Evolutionary conservation across 1,140 invertebrate genomes (phyloP).

Genomic region (Nasonia vitripennis): DNA sequence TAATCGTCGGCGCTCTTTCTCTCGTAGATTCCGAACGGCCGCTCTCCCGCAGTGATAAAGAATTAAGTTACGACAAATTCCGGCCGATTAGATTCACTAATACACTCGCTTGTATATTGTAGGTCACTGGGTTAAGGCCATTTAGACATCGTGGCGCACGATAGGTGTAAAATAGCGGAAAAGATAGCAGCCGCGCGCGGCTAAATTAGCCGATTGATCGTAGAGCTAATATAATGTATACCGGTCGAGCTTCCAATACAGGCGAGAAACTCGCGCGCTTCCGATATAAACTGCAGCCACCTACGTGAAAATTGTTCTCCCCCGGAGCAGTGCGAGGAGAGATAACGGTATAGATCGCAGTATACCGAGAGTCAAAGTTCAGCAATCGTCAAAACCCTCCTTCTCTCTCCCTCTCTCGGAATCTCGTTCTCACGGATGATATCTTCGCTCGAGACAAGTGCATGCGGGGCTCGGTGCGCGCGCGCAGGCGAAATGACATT

Average conservation of each 20-base stretch:
- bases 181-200: too few relatives aligned
- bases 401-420: neutral
- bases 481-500: conserved; percentile 4
- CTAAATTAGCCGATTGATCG: neutral
- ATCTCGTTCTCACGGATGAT: conserved; percentile 32
- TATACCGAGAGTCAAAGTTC: neutral
- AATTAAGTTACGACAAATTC: too few relatives aligned
- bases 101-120: too few relatives aligned
- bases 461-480: neutral
- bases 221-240: neutral
- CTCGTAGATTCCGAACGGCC: neutral
- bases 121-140: too few relatives aligned
- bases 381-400: neutral
- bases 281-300: neutral
- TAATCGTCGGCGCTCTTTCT: neutral
- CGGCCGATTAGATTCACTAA: too few relatives aligned
- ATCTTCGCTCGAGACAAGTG: conserved; percentile 27
- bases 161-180: too few relatives aligned
- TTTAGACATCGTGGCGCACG: too few relatives aligned
- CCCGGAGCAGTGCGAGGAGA: neutral
- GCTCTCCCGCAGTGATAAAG: too few relatives aligned
- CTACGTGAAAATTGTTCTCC: neutral
- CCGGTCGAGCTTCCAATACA: neutral
- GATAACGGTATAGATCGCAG: neutral
- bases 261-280: too few relatives aligned